Percentiles rank a stretch among this genome's conserved stretches.
These are phyloP conservation scores for Polyergus mexicanus DNA, from an alignment of 1,140 invertebrate genomes.

Conservation along the genomic window DNA sequence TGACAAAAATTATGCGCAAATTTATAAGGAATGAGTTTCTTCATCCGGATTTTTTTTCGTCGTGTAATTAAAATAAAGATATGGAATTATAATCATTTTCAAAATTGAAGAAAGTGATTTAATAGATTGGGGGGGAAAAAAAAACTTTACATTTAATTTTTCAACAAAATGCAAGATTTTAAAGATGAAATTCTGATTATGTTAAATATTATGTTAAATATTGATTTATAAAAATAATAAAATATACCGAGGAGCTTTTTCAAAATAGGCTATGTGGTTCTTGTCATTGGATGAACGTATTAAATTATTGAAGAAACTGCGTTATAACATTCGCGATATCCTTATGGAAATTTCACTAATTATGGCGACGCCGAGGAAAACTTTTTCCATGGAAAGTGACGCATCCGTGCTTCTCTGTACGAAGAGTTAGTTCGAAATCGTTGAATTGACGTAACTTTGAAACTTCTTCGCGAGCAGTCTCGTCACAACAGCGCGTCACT, in stretches of 20 bases:
- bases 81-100: not conserved
- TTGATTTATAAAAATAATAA: not conserved
- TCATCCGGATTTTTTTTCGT: not conserved
- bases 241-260: not conserved
- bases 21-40: not conserved
- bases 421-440: slow-evolving; percentile 30
- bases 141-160: not conserved
- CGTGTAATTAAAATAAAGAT: not conserved
- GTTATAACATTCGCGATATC: not conserved
- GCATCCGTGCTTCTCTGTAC: not conserved
- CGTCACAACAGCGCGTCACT: slow-evolving; percentile 17
- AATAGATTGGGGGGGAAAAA: not conserved
- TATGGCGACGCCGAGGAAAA: slow-evolving; percentile 30
- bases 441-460: slow-evolving; percentile 55
- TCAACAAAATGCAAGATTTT: not conserved
- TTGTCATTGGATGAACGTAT: not conserved
- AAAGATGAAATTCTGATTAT: not conserved
- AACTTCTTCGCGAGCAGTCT: slow-evolving; percentile 23
- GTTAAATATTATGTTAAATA: not conserved
- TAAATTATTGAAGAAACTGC: not conserved
- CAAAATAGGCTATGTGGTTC: not conserved
- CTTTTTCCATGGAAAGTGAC: slow-evolving; percentile 37
- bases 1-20: slow-evolving; percentile 30
- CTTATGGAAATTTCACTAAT: slow-evolving; percentile 41
- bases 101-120: not conserved